Percentiles rank a stretch among this genome's conserved stretches.
phyloP scores from a whole-genome alignment of 2,113 vertebrate genomes.

The Leptobrachium ailaonicum region DNA sequence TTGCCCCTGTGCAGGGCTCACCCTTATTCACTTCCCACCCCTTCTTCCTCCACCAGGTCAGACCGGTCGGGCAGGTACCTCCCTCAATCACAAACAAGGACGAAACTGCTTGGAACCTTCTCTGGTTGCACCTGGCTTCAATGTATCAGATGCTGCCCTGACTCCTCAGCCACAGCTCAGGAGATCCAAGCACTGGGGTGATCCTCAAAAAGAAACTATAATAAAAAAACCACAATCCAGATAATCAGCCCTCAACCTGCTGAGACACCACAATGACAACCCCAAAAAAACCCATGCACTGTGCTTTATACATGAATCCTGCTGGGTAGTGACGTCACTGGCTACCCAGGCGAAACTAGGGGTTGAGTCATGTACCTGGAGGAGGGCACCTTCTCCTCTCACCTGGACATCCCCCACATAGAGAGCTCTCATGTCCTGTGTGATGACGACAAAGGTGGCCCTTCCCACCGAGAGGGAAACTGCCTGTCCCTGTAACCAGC shows the following conservation, averaged over 20 bases:
- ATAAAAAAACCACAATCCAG: background rate
- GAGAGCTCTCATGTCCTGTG: background rate
- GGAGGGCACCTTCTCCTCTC: constrained; percentile 2
- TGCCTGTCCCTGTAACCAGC: background rate
- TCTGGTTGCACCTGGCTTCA: constrained; percentile 37
- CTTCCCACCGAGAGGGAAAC: constrained; percentile 38
- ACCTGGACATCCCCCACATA: constrained; percentile 6
- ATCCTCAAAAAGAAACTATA: background rate
- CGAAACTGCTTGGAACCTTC: constrained; percentile 11
- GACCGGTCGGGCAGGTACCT: constrained; percentile 36
- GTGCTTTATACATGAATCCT: constrained; percentile 2
- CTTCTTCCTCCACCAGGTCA: constrained; percentile 29
- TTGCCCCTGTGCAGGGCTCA: background rate
- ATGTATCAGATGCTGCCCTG: background rate
- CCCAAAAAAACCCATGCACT: background rate
- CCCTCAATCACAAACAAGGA: constrained; percentile 42
- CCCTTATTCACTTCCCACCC: constrained; percentile 22
- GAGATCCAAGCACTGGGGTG: background rate
- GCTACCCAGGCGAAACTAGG: constrained; percentile 36
- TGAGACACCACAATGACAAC: background rate
- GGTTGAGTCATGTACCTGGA: constrained; percentile 27
- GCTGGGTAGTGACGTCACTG: constrained; percentile 11
- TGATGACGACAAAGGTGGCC: constrained; percentile 2
- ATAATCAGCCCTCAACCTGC: background rate
- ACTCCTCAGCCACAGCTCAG: no score